phyloP scores from a whole-genome alignment of 2,888 invertebrate species.

The Latrodectus hesperus region DNA sequence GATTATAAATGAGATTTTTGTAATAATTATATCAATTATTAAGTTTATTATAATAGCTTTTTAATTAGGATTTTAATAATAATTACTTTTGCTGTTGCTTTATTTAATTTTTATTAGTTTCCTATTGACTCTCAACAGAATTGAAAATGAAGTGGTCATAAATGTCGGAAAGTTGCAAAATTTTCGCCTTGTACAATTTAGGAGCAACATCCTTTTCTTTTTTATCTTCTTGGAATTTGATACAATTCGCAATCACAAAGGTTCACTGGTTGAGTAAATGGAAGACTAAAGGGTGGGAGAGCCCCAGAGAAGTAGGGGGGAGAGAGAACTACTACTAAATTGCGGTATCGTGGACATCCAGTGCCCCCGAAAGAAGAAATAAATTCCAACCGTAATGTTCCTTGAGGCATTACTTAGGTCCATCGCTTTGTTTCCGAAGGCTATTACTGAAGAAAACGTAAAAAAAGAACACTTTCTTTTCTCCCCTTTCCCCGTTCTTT shows the following conservation, averaged over 20 bases:
- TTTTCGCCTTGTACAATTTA: neutral
- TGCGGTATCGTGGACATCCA: constrained; percentile 20
- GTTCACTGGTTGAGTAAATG: constrained; percentile 30
- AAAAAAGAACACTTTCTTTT: neutral
- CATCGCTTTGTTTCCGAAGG: constrained; percentile 15
- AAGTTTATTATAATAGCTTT: too few species aligned
- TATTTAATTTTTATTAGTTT: too few species aligned
- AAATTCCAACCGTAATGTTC: constrained; percentile 22
- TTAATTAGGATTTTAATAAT: too few species aligned
- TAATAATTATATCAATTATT: too few species aligned
- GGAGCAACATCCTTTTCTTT: neutral
- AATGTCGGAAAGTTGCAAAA: neutral
- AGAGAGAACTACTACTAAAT: neutral
- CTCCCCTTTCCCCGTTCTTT: neutral
- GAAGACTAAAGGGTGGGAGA: neutral
- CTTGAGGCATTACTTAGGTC: constrained; percentile 14
- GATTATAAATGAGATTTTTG: too few species aligned
- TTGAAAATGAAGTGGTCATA: neutral
- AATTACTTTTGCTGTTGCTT: too few species aligned
- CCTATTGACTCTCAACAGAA: too few species aligned
- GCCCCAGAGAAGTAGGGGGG: neutral
- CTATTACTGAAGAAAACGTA: constrained; percentile 1
- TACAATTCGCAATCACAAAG: constrained; percentile 23
- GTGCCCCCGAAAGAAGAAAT: constrained; percentile 17
- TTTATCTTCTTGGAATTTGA: neutral